Base-by-base conservation (phyloP, 2,888 invertebrate species). In the Aplocera efformata region DNA sequence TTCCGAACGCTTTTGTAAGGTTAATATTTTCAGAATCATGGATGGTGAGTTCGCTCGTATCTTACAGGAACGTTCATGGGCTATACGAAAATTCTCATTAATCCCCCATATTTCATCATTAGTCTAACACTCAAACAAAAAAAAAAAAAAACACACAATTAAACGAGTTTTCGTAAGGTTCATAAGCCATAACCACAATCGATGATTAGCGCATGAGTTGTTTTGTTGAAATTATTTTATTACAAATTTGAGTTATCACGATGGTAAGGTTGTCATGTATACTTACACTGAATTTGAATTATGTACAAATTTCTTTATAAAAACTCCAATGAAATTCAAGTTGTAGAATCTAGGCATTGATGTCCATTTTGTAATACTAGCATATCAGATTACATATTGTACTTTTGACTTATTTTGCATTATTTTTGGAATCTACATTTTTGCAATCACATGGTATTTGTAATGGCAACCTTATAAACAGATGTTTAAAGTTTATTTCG, bases 11-110 rank as follows among this genome's bases (percentile, higher is more conserved):
- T 79, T 77, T 77, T 79, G 86, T 62, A 82, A 83, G 86, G 70
- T 72, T 69, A 61, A 66, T 68, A 67, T 77, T 86, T 86, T 76
- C 88, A 88, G 88, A 84, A 71, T 56, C 80, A 63, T 67, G 86
- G 85, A 85, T 79, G 86, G 88, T 88, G 84, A 88, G 88, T 88
- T 64, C 56, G 54, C 67, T 62, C 60, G 57, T 55, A 60, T 67
- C 82, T 79, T 81, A 70, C 84, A 77, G 72, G 74, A 75, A 75
- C 79, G 78, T 84, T 76, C 64, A 69, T 65, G 70, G 72, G 63
- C 67, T 68, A 53, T 57, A 66, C 72, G 75, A 79, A 76, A 60
- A 69, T 72, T 79, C 76, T 71, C 56, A 35, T 24, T 27, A 42
- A 40, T 17, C 13, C 26, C 17, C 26, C 29, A 27, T 17, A 11